Evolutionary conservation across 2,113 vertebrate species (phyloP), one percentile per base, ranked within the genome.

Genomic region (Ammodytes marinus): DNA sequence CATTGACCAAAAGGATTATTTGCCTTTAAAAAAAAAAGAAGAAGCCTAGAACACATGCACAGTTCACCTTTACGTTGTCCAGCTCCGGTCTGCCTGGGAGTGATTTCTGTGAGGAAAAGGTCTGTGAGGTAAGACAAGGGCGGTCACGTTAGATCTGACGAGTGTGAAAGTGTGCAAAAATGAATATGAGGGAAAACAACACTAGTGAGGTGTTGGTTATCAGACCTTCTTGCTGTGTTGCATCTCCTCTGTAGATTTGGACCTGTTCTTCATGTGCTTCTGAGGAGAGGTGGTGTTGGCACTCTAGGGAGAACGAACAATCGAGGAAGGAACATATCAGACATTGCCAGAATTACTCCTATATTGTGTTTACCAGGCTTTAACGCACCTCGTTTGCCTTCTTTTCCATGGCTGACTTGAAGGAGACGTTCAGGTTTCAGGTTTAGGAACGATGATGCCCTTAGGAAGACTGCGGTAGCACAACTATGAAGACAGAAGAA

Each of bases 161-260:
- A 40, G 5, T 4, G 10, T 47, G 6, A 46, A 10, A 14, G 14
- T 45, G 37, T 17, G 4, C 1, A 27, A 4, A 35, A 46, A 67
- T 3, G 2, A 40, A 39, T 0, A 17, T 27, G 10, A 60, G n/a
- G n/a, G n/a, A n/a, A n/a, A n/a, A n/a, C n/a, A 46, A 74, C 4
- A 17, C 1, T 13, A 6, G 10, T n/a, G 9, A 39, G 17, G 27
- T 6, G 4, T 60, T n/a, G 6, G 15, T 55, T 19, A 19, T 39
- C 55, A 35, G 40, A 5, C 96, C 95, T 95, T 96, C 89, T 93
- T 96, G 4, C 94, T 93, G 71, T 96, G 95, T 49, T 96, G 95
- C 82, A 95, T 92, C 88, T 96, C 96, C 50, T 97, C 96, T 45
- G 95, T 96, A 68, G 96, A 97, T 86, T 96, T 97, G 64, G 96